Conservation (phyloP, 2,113 vertebrate species). For the Anguilla japonica region DNA sequence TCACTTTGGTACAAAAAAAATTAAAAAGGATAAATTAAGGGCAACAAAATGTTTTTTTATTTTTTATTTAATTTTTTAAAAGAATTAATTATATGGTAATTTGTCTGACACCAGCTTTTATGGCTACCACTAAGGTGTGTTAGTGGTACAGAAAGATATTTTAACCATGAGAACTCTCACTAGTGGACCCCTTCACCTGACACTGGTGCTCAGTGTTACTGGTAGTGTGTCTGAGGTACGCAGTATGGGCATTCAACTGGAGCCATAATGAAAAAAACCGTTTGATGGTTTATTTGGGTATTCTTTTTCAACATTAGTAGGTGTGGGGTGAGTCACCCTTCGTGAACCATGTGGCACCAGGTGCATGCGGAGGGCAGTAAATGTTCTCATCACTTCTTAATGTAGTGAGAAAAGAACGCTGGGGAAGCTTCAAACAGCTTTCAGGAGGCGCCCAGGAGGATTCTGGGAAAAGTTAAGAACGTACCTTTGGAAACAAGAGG, state of each 20-base stretch:
- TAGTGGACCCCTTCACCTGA: neutral
- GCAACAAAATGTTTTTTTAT: too few species aligned
- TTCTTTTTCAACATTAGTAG: neutral
- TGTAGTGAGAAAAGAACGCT: neutral
- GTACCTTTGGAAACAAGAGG: constrained; percentile 47
- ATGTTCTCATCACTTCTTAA: constrained; percentile 23
- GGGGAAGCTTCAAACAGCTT: constrained; percentile 4
- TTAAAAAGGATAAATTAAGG: too few species aligned
- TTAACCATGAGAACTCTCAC: too few species aligned
- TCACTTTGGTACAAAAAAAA: neutral
- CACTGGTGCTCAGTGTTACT: neutral
- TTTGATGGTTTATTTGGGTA: neutral
- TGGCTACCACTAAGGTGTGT: neutral
- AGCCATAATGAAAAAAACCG: neutral
- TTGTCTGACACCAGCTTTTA: neutral
- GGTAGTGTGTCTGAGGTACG: neutral
- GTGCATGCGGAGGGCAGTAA: constrained; percentile 31
- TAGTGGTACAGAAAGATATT: neutral
- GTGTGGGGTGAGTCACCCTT: neutral
- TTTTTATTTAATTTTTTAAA: neutral
- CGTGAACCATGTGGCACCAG: constrained; percentile 14
- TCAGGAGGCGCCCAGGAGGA: constrained; percentile 21
- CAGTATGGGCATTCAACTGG: neutral
- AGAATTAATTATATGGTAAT: neutral
- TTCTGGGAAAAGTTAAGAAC: constrained; percentile 38